A percentile compares a stretch with the other conserved stretches of the same genome.
Evolutionary conservation across 2,113 vertebrate genomes (phyloP).

Genomic region (Columba janthina): DNA sequence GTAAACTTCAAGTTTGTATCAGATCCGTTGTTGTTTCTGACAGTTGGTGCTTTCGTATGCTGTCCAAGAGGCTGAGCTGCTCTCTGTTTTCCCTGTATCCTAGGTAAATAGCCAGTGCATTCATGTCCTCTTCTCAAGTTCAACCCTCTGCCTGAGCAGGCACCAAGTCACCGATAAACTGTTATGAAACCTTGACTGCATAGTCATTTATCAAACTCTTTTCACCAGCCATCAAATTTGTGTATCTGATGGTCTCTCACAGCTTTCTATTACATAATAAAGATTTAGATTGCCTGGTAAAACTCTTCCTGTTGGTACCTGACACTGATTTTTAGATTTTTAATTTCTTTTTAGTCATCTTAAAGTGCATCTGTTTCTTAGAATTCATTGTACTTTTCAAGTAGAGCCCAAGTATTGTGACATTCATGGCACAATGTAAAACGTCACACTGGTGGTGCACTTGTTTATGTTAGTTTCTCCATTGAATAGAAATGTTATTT

Average conservation of each 20-base stretch:
- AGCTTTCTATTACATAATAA: neutral
- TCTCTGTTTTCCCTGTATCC: constrained; percentile 55
- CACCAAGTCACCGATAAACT: constrained; percentile 34
- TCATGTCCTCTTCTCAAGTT: constrained; percentile 47
- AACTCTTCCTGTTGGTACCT: neutral
- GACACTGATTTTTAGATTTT: too few relatives aligned
- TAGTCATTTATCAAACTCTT: neutral
- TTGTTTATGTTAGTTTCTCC: neutral
- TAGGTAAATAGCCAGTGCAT: constrained; percentile 49
- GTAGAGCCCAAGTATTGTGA: neutral
- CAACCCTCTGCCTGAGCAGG: neutral
- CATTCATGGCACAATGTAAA: neutral
- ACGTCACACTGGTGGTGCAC: too few relatives aligned
- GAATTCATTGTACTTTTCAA: neutral
- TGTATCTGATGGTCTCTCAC: neutral
- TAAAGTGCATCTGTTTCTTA: neutral
- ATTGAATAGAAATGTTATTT: neutral
- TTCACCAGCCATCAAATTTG: neutral
- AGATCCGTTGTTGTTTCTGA: neutral
- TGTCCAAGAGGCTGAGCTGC: neutral
- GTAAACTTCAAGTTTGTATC: neutral
- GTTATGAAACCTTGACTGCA: constrained; percentile 19
- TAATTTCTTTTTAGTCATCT: neutral
- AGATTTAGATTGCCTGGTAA: neutral
- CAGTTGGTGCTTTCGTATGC: neutral